phyloP scores from a whole-genome alignment of 23 tunicate genomes.

The Ciona savignyi region DNA sequence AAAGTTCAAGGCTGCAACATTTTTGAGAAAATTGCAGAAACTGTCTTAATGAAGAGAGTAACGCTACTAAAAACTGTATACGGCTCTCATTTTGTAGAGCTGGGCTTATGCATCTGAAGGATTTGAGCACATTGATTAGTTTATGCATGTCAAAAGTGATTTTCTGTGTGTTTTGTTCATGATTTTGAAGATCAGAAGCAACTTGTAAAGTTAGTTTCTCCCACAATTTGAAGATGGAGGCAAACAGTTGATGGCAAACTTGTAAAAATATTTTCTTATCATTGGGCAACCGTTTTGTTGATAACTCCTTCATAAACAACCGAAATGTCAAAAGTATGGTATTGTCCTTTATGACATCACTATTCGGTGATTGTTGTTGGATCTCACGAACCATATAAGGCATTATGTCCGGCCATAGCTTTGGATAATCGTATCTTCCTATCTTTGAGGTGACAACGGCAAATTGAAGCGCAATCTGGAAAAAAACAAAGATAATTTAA shows the following conservation, averaged over 20 bases:
- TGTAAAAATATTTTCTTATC: slow-evolving; percentile 48
- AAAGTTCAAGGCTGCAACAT: not conserved
- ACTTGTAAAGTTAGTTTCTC: not conserved
- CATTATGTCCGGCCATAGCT: slow-evolving; percentile 54
- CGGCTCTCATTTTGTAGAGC: slow-evolving; percentile 5
- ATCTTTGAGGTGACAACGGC: slow-evolving; percentile 59
- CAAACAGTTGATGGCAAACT: slow-evolving; percentile 8
- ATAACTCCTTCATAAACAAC: slow-evolving; percentile 47
- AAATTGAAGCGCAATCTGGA: slow-evolving; percentile 72
- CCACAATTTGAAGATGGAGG: slow-evolving; percentile 15
- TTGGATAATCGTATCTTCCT: slow-evolving; percentile 76
- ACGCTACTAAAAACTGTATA: slow-evolving; percentile 1
- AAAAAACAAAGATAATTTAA: not conserved
- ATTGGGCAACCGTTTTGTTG: slow-evolving; percentile 54
- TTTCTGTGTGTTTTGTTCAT: not conserved
- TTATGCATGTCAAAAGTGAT: slow-evolving; percentile 2
- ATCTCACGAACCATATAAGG: slow-evolving; percentile 29
- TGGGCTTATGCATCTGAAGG: slow-evolving; percentile 8
- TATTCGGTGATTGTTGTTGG: not conserved
- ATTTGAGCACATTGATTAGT: slow-evolving; percentile 17
- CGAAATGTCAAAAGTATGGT: slow-evolving; percentile 35
- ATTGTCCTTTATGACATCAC: slow-evolving; percentile 13
- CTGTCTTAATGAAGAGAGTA: not conserved
- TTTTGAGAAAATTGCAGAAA: slow-evolving; percentile 4
- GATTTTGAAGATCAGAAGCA: not conserved